Conservation (phyloP, 2,113 vertebrate species). For the Pterocles orientalis region DNA sequence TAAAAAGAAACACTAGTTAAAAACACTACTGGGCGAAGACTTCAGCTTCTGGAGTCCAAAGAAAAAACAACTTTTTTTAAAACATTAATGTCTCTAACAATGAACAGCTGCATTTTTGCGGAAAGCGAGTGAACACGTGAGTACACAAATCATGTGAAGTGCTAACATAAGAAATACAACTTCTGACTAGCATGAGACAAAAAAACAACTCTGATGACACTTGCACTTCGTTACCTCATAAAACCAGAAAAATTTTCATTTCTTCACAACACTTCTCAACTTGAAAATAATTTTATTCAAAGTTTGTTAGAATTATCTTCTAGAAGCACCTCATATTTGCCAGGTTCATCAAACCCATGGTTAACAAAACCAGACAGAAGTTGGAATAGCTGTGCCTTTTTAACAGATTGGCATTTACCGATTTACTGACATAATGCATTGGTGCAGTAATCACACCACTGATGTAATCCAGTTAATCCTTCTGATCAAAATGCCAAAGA, state of each 20-base stretch:
- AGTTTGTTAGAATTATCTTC: background rate
- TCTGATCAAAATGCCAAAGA: background rate
- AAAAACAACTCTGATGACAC: background rate
- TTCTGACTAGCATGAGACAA: background rate
- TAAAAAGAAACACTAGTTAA: background rate
- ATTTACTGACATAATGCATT: background rate
- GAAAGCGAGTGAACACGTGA: rapidly evolving
- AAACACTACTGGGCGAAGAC: background rate
- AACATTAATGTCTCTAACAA: background rate
- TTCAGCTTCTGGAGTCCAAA: background rate
- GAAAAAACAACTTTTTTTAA: background rate
- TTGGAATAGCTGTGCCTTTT: background rate
- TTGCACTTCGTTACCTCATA: background rate
- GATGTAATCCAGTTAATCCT: background rate
- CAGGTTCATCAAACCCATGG: background rate
- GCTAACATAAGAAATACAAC: background rate
- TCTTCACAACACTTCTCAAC: background rate
- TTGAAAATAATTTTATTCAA: background rate
- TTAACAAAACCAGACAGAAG: background rate
- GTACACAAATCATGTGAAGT: background rate
- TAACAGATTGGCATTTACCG: background rate
- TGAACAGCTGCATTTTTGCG: background rate
- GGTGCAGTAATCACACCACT: background rate
- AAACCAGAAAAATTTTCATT: background rate
- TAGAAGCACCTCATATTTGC: background rate